A percentile compares a stretch with the other conserved stretches of the same genome.
Evolutionary conservation across 2,113 vertebrate species (phyloP).

Genomic region (Scalopus aquaticus): DNA sequence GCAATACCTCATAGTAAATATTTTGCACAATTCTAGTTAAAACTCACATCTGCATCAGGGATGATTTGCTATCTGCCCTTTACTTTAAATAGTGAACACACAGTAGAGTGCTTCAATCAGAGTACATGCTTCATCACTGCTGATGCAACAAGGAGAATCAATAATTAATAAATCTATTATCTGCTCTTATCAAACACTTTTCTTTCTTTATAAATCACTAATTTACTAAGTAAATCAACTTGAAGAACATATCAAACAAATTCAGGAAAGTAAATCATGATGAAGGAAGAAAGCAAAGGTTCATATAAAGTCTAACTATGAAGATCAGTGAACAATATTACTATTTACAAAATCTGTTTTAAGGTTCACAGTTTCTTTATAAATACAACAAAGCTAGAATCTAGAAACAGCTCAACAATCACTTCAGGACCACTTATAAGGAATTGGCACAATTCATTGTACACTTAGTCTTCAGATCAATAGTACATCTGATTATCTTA

Average conservation of each 20-base stretch:
- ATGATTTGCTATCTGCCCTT: background rate
- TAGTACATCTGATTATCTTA: background rate
- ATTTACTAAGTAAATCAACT: slow-evolving; percentile 2
- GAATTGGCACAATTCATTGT: slow-evolving; percentile 21
- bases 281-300: background rate
- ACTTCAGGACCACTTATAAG: background rate
- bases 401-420: background rate
- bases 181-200: background rate
- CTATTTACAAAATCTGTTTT: background rate
- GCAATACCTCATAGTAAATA: background rate
- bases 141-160: background rate
- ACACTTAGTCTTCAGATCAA: background rate
- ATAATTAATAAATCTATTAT: background rate
- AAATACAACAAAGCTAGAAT: slow-evolving; percentile 17
- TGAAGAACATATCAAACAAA: background rate
- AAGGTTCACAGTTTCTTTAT: slow-evolving; percentile 38
- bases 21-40: slow-evolving; percentile 1
- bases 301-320: background rate
- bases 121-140: background rate
- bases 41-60: background rate
- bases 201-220: background rate
- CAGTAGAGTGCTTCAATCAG: background rate
- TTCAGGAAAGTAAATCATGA: slow-evolving; percentile 12
- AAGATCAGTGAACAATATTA: background rate
- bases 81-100: background rate